Base-by-base conservation (phyloP, 2,888 invertebrate genomes). In the Acanthosoma haemorrhoidale region DNA sequence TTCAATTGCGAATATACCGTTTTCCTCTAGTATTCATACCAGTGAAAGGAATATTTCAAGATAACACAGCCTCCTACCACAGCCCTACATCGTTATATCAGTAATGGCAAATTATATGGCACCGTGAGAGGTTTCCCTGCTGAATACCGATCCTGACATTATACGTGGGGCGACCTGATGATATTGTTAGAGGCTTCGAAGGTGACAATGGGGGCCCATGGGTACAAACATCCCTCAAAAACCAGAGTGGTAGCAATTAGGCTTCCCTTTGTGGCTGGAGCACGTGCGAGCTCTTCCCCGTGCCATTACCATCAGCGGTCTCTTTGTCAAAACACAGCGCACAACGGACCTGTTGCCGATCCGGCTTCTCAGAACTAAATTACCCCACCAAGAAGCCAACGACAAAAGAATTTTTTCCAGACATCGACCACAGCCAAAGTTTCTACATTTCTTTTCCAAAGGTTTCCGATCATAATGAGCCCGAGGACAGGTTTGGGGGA, bases 261-360 rank as follows among this genome's bases (percentile, higher is more conserved):
- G 36, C 5, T 61, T 38, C 61, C 61, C 59, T 61, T 61, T 61
- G 61, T 61, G 34, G 61, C n/a, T 51, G 29, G 51, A 25, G 51
- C 51, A 51, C 51, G 51, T 51, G 51, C 51, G 51, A 51, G 25
- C 29, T 11, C 51, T n/a, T n/a, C n/a, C n/a, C n/a, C n/a, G n/a
- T 51, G 29, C 51, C 51, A 51, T 51, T 51, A 51, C 11, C 51
- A 51, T 51, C 51, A 51, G n/a, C 51, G 25, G 25, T 51, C 51
- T 25, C 51, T 51, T 51, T 51, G 51, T 51, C 25, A n/a, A n/a
- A 51, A 51, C 25, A 25, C 25, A 5, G 51, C 25, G 25, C 29
- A 13, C 2, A 25, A 29, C n/a, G 51, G 29, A 51, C 51, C 51
- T 51, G 51, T 51, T 51, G 51, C 51, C 51, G 51, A 51, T 51